A percentile compares a stretch with the other conserved stretches of the same genome.
These are phyloP conservation scores for Drosophila ercepeae DNA, from an alignment of 1,140 invertebrate genomes.

Conservation along the genomic window DNA sequence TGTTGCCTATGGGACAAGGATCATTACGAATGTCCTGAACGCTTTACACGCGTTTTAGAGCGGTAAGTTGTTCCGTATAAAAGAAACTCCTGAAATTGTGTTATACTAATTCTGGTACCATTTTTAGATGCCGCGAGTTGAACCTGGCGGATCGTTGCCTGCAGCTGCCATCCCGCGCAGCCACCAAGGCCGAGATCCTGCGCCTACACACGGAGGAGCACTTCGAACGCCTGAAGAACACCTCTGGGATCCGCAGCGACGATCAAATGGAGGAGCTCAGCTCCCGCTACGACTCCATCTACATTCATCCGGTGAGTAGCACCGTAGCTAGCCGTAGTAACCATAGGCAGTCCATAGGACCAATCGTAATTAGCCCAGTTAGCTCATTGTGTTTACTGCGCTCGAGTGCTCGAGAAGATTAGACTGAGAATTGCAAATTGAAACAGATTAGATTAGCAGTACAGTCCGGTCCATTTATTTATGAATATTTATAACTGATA, in stretches of 20 bases:
- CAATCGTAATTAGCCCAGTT: neutral
- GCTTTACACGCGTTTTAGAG: constrained; percentile 89
- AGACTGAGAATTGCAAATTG: constrained; percentile 20
- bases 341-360: neutral
- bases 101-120: neutral
- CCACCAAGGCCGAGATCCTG: constrained; percentile 89
- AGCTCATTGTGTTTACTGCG: constrained; percentile 7
- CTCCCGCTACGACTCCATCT: constrained; percentile 93
- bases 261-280: constrained; percentile 89
- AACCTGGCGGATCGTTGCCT: constrained; percentile 89
- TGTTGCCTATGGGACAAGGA: constrained; percentile 92
- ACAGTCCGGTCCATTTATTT: neutral
- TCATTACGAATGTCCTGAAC: constrained; percentile 92
- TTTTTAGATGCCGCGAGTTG: constrained; percentile 88
- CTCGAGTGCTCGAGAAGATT: constrained; percentile 25
- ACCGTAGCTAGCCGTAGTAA: too few relatives aligned
- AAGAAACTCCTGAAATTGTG: neutral
- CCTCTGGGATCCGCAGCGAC: constrained; percentile 85
- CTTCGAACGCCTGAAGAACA: constrained; percentile 87
- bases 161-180: constrained; percentile 85
- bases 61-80: constrained; percentile 83
- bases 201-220: constrained; percentile 87
- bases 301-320: constrained; percentile 93
- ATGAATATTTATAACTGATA: neutral
- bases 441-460: constrained; percentile 37